phyloP scores from a whole-genome alignment of 2,888 invertebrate genomes.

The Chironomus tentans region DNA sequence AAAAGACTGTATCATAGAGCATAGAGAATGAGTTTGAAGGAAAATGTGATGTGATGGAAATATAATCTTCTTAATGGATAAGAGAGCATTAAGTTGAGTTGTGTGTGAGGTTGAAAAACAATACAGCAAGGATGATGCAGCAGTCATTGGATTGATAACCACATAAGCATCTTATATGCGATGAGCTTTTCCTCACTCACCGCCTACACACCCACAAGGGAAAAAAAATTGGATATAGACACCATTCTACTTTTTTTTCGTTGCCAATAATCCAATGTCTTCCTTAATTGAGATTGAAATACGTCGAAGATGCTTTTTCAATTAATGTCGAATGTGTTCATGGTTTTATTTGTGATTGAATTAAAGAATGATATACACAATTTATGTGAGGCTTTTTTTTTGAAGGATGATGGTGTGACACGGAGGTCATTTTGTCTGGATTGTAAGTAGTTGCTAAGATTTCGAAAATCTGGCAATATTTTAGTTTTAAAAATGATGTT shows the following conservation, averaged over 20 bases:
- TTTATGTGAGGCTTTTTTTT: not conserved
- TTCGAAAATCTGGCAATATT: too few species aligned
- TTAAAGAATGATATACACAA: too few species aligned
- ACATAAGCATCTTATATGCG: constrained; percentile 8
- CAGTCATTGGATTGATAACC: constrained; percentile 3
- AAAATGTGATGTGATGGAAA: constrained; percentile 2
- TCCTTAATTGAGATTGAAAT: constrained; percentile 2
- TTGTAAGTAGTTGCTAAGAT: too few species aligned
- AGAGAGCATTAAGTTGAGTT: constrained; percentile 11
- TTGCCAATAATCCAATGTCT: not conserved
- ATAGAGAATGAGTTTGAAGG: too few species aligned
- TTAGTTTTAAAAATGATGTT: too few species aligned
- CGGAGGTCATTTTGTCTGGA: not conserved
- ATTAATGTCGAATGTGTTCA: not conserved
- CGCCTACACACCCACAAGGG: not conserved
- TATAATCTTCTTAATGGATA: constrained; percentile 22
- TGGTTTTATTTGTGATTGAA: too few species aligned
- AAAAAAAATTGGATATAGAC: too few species aligned
- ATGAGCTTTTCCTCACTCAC: constrained; percentile 6
- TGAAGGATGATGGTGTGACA: not conserved
- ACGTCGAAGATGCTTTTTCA: not conserved
- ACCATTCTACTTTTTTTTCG: not conserved
- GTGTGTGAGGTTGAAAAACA: constrained; percentile 1
- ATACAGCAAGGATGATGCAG: not conserved
- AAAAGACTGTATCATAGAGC: too few species aligned